Conservation (phyloP, 2,113 vertebrate genomes). For the Chionomys nivalis region DNA sequence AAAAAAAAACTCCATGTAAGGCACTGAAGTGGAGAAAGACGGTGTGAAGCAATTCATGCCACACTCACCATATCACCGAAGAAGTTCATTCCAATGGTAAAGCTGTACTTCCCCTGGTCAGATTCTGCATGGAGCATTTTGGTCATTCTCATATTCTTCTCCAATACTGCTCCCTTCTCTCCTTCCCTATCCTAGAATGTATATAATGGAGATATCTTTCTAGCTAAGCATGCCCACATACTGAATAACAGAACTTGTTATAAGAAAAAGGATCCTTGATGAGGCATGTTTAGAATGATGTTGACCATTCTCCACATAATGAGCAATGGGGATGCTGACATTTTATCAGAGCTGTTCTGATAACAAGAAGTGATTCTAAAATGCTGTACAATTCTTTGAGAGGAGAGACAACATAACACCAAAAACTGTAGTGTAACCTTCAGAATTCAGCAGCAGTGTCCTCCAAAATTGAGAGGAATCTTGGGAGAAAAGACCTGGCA, state of each 20-base stretch:
- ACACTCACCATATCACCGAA: conserved; percentile 95
- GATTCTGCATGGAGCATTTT: conserved; percentile 95
- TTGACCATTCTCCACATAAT: not conserved
- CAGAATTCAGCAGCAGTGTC: not conserved
- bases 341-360: not conserved
- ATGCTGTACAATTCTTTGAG: not conserved
- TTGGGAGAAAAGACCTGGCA: not conserved
- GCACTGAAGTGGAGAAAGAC: no score
- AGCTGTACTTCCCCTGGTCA: conserved; percentile 90
- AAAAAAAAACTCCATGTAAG: no score
- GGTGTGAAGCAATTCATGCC: not conserved
- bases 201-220: not conserved
- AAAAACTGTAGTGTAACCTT: not conserved
- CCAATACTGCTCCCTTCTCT: conserved; percentile 95
- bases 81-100: conserved; percentile 93
- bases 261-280: not conserved
- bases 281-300: not conserved
- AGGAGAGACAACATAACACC: not conserved
- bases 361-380: not conserved
- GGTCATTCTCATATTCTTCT: conserved; percentile 95
- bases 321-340: not conserved
- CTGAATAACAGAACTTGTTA: not conserved
- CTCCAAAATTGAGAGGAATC: not conserved
- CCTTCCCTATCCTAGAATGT: conserved; percentile 90
- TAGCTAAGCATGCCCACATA: not conserved